Conservation (phyloP, 2,113 vertebrate species). For the Struthio camelus region DNA sequence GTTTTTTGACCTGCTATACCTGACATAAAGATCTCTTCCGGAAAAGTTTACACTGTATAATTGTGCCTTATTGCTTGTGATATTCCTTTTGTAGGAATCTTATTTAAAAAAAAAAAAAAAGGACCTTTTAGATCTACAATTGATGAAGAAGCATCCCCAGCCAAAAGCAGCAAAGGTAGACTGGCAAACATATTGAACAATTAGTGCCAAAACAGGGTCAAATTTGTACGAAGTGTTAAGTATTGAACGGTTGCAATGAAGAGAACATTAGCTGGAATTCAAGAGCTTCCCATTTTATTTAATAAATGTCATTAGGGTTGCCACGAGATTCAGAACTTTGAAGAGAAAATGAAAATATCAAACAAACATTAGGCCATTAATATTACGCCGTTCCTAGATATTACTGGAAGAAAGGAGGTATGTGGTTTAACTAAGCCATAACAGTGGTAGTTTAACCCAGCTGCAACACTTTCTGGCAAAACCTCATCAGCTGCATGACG, state of each 20-base stretch:
- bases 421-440: neutral
- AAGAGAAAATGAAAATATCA: neutral
- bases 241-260: neutral
- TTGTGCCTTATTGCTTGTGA: neutral
- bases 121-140: neutral
- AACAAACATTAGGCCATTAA: fast-evolving
- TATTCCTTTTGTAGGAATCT: neutral
- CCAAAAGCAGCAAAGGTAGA: neutral
- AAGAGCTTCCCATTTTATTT: neutral
- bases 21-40: neutral
- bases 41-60: neutral
- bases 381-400: neutral
- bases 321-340: neutral
- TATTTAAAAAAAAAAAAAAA: neutral
- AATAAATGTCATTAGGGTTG: no score
- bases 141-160: neutral
- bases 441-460: no score
- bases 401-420: neutral
- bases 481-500: neutral
- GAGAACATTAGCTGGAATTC: neutral
- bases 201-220: neutral
- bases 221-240: neutral
- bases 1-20: neutral
- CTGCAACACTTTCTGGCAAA: neutral
- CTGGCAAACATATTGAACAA: neutral